phyloP scores from a whole-genome alignment of 2,888 invertebrate genomes.

The Heteromurus nitidus region DNA sequence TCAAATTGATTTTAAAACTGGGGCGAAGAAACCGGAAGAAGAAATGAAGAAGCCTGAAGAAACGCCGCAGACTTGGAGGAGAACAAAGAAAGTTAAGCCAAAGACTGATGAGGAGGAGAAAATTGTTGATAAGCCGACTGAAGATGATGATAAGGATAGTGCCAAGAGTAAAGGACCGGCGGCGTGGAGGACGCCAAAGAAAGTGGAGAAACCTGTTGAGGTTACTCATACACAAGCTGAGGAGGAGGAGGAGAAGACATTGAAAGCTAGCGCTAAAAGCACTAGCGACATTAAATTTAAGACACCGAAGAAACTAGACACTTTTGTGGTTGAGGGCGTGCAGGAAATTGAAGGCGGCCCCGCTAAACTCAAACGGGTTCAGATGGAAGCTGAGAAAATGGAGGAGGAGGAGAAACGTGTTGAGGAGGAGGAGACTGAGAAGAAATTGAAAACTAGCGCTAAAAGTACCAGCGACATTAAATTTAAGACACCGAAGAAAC shows the following conservation, averaged over 20 bases:
- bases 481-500: slow-evolving; percentile 51
- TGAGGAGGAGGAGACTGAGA: neutral
- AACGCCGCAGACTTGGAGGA: neutral
- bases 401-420: neutral
- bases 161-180: too few relatives aligned
- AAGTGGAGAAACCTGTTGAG: neutral
- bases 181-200: too few relatives aligned
- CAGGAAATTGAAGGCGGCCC: neutral
- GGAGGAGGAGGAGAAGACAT: neutral
- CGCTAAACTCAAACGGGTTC: neutral
- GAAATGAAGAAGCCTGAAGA: neutral
- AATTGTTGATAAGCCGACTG: too few relatives aligned
- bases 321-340: slow-evolving; percentile 10
- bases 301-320: slow-evolving; percentile 66
- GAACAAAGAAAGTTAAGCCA: neutral
- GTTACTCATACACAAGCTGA: too few relatives aligned
- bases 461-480: too few relatives aligned
- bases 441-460: slow-evolving; percentile 14
- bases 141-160: too few relatives aligned
- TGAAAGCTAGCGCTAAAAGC: too few relatives aligned
- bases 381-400: neutral
- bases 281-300: too few relatives aligned
- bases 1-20: neutral
- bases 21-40: neutral
- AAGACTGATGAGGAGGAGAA: neutral